Evolutionary conservation across 2,888 invertebrate species (phyloP).

Genomic region (Scaeva pyrastri): DNA sequence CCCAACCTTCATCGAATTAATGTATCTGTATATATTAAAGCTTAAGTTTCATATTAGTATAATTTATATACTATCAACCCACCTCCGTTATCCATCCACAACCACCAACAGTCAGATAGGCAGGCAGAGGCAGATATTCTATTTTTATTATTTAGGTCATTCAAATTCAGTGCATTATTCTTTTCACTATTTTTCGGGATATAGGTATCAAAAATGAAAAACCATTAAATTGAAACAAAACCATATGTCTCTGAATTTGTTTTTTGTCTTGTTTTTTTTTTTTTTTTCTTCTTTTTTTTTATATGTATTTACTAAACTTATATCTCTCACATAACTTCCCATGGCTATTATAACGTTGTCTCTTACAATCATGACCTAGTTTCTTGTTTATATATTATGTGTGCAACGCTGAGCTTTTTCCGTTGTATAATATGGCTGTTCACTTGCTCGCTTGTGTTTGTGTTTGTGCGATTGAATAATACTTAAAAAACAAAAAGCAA

Average conservation of each 20-base stretch:
- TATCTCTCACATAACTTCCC: conserved; percentile 83
- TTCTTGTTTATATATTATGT: conserved; percentile 78
- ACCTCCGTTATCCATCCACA: conserved; percentile 21
- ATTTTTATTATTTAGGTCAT: conserved; percentile 39
- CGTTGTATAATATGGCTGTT: conserved; percentile 61
- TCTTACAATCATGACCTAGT: conserved; percentile 84
- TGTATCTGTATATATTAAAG: conserved; percentile 60
- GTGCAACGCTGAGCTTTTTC: conserved; percentile 70
- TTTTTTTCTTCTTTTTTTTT: conserved; percentile 48
- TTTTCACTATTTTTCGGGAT: conserved; percentile 39
- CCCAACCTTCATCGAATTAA: conserved; percentile 72
- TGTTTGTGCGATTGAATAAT: conserved; percentile 74
- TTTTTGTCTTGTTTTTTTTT: too few species aligned
- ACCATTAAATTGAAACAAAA: conserved; percentile 48
- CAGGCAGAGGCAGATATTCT: neutral
- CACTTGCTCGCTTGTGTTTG: conserved; percentile 29
- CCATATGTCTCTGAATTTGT: conserved; percentile 43
- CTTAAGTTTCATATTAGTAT: conserved; percentile 32
- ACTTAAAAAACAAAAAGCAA: conserved; percentile 6
- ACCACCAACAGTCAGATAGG: neutral
- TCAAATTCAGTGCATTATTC: conserved; percentile 40
- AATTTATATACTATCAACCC: conserved; percentile 5
- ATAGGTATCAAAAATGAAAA: too few species aligned
- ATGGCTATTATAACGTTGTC: conserved; percentile 81
- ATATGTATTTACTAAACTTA: conserved; percentile 60